Percentiles rank a stretch among this genome's conserved stretches.
Conservation (phyloP, 2,888 invertebrate genomes). For the Cerceris ruficornis region DNA sequence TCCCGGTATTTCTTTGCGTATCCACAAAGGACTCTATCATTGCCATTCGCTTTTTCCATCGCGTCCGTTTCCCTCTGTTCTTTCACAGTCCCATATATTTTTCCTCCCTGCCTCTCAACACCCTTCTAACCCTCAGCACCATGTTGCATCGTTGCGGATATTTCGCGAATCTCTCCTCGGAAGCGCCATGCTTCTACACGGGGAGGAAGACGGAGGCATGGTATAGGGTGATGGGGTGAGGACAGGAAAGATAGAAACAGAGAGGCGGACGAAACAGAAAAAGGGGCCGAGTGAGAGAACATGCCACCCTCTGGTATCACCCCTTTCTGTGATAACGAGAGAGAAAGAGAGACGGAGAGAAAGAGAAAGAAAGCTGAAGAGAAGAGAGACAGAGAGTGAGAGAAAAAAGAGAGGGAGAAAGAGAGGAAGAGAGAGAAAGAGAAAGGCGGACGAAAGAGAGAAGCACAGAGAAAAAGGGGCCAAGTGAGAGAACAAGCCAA, state of each 20-base stretch:
- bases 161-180: slow-evolving; percentile 60
- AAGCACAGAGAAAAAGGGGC: neutral
- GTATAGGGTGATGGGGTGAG: neutral
- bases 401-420: slow-evolving; percentile 1
- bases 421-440: neutral
- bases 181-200: slow-evolving; percentile 66
- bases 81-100: slow-evolving; percentile 1
- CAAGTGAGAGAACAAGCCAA: slow-evolving; percentile 25
- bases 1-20: neutral
- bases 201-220: slow-evolving; percentile 10
- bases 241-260: neutral
- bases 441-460: slow-evolving; percentile 8
- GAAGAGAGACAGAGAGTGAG: neutral
- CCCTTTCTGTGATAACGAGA: neutral
- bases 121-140: slow-evolving; percentile 9
- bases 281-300: slow-evolving; percentile 2
- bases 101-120: neutral
- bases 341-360: slow-evolving; percentile 12
- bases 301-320: no score
- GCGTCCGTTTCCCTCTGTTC: neutral
- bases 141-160: slow-evolving; percentile 48
- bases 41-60: slow-evolving; percentile 9
- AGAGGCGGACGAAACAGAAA: neutral
- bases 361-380: neutral
- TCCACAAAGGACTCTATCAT: slow-evolving; percentile 7